A percentile compares a stretch with the other conserved stretches of the same genome.
These are phyloP conservation scores for Ptiloglossa arizonensis DNA, from an alignment of 1,140 invertebrate species.

Conservation along the genomic window DNA sequence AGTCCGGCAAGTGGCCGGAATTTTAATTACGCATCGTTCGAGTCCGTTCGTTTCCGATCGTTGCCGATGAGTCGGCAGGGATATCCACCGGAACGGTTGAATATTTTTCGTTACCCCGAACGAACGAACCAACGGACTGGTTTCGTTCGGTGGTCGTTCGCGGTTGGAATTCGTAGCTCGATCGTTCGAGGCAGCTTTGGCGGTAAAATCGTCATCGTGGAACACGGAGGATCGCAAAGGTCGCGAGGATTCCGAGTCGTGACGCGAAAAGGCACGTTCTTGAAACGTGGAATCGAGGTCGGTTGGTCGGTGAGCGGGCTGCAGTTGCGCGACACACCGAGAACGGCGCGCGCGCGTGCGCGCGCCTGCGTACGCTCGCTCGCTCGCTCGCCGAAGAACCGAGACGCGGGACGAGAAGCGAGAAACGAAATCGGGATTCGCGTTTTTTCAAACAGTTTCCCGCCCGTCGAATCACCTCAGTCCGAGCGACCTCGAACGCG, in stretches of 20 bases:
- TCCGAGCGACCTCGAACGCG: too few species aligned
- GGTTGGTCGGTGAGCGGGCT: conserved; percentile 49
- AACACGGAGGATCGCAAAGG: conserved; percentile 48
- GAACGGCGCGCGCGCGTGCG: background rate
- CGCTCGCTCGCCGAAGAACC: background rate
- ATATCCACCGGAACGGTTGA: background rate
- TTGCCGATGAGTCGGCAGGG: background rate
- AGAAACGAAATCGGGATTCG: conserved; percentile 28
- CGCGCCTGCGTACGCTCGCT: too few species aligned
- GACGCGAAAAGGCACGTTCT: conserved; percentile 52
- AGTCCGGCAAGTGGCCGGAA: conserved; percentile 60
- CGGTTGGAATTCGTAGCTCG: conserved; percentile 23
- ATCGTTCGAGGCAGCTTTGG: background rate
- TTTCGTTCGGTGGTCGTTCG: background rate
- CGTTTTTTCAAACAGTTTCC: background rate
- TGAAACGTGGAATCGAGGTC: conserved; percentile 64
- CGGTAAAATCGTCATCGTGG: conserved; percentile 11
- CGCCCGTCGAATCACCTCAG: too few species aligned
- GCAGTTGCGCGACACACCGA: conserved; percentile 1
- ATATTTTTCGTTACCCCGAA: too few species aligned
- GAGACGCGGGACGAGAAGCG: background rate
- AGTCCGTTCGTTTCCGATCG: background rate
- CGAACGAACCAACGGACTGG: too few species aligned
- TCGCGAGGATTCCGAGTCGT: conserved; percentile 46
- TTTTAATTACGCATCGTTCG: conserved; percentile 7